Evolutionary conservation across 2,888 invertebrate genomes (phyloP), one percentile per base, ranked within the genome.

Genomic region (Archips crataeganus): DNA sequence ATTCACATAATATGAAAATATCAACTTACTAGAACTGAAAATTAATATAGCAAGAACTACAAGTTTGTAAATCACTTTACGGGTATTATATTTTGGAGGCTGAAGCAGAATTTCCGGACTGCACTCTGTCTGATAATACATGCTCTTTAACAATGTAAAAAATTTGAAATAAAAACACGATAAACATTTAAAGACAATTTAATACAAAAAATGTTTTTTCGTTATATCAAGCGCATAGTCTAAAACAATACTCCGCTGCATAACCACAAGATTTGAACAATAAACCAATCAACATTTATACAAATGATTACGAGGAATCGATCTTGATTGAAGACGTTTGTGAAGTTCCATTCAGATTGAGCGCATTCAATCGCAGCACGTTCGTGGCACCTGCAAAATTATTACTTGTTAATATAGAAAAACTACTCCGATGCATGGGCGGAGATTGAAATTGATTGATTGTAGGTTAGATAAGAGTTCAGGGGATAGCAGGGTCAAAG

Each of bases 311-410:
- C 76, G 47, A 66, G 70, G 75, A 76, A 77, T 71, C 75, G 72
- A 75, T 76, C 74, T 69, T 75, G 74, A 75, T 75, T 72, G 74
- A 74, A 72, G 72, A 66, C 73, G 75, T 75, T 73, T 72, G 69
- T 68, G 59, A 69, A 67, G 68, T 59, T 61, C 60, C 73, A 69
- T 75, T 77, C 72, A 75, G 66, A 68, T 51, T 51, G 66, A 51
- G 15, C 66, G 65, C 69, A 11, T 60, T 72, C 57, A 65, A 63
- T 61, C 68, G 68, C 60, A 64, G 62, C 73, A 64, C 32, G 71
- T 15, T 66, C 4, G n/a, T 2, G 49, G 66, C 61, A 66, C 66
- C 66, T 71, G 61, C 15, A 45, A 54, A 15, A 64, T 59, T 2
- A 61, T 15, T 39, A 34, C 32, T 15, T 15, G 61, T 42, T 62